Base-by-base conservation (phyloP, 2,888 invertebrate species). In the Drosophila mayaguana region DNA sequence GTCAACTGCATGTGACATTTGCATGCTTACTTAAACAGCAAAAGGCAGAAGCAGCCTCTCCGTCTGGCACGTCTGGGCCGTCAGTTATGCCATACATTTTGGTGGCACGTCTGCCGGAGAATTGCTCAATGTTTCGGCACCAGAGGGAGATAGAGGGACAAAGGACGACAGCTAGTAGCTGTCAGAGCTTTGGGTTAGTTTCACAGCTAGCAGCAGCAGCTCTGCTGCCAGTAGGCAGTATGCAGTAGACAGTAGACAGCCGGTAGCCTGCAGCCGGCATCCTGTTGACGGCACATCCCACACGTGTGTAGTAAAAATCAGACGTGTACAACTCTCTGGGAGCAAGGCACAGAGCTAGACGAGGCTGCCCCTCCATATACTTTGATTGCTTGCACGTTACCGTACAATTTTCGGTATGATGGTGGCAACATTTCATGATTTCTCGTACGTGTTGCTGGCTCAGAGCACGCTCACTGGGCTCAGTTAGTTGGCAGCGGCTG, bases 341-440 rank as follows among this genome's bases (percentile, higher is more conserved):
- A 50, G 43, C 42, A n/a, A 46, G 32, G 16, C 51, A 18, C 32
- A 34, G 66, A 28, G 32, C 46, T 43, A 50, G 54, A 61, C 36
- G 38, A 20, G 20, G 22, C 54, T 69, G 28, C 50, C 48, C 48
- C 62, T 75, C 62, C 72, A 81, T 87, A 75, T 76, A 76, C 88
- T 83, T 90, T 89, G 90, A 89, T 89, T 90, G 90, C 88, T 75
- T 78, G 89, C 89, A 89, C 89, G 90, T 89, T 90, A 77, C 83
- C 78, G 72, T 87, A 85, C 84, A 85, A 85, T 83, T 84, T 86
- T 89, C 86, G 84, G 84, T 85, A 85, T 85, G 88, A 85, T 85
- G 84, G 81, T 84, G 83, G 90, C 88, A 90, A 88, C 89, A 89
- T 90, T 90, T 89, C 89, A 89, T 89, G 90, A 89, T 89, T 89